Base-by-base conservation (phyloP, 2,888 invertebrate genomes). In the Lasioglossum oenotherae region DNA sequence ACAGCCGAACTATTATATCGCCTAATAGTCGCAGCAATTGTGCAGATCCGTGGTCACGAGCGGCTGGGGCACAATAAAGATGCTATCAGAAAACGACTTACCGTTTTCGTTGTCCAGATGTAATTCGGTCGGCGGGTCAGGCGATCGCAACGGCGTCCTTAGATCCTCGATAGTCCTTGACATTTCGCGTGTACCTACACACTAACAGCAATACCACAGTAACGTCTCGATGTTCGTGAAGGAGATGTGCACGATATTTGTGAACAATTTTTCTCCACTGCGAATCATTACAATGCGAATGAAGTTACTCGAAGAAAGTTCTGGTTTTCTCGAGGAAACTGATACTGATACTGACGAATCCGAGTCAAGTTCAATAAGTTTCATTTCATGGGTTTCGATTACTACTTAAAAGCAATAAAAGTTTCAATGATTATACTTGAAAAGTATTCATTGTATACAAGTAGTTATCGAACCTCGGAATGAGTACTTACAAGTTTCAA, bases 31-130 rank as follows among this genome's bases (percentile, higher is more conserved):
- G 67, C 44, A 44, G 77, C 83, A 60, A 78, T 79, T 71, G 72
- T 46, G 31, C 38, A 44, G 74, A 82, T 82, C 74, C 74, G 41
- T 44, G 46, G 12, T 49, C 46, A 19, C 73, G 73, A 27, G n/a
- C n/a, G 44, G 14, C n/a, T 27, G n/a, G 27, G 44, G 44, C 19
- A 74, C 57, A 46, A 78, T 84, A 19, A n/a, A 27, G 85, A 85
- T 79, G 46, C 41, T 23, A 80, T 85, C 85, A 12, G 67, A 53
- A 35, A 78, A 86, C 77, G n/a, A 71, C 74, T 75, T 19, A 73
- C 75, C 38, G 35, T 44, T 41, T 64, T 19, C 31, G 67, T 35
- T 67, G 67, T 5, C 38, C 74, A 71, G 46, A n/a, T 46, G 53
- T 73, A 6, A 38, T 64, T 53, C 80, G 2, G 57, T 74, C 73